Base-by-base conservation (phyloP, 2,888 invertebrate species). In the Acleris cristana region DNA sequence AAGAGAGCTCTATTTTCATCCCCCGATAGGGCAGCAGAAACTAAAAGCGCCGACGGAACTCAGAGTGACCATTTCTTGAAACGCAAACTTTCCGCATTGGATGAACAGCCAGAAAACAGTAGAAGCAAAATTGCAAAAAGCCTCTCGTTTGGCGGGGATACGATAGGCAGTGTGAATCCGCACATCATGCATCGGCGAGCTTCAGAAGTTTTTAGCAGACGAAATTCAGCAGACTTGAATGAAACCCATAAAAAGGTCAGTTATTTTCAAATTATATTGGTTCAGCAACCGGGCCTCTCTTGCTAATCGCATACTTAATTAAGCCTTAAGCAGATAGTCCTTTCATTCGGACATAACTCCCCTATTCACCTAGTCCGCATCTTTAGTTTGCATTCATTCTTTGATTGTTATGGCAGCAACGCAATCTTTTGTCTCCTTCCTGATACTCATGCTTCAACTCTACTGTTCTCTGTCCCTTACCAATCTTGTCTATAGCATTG, bases 1-100 rank as follows among this genome's bases (percentile, higher is more conserved):
- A 96, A 95, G 75, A 90, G 96, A 7, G 95, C 95, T 0, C 79
- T 96, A 1, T 96, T 96, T 67, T 87, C 93, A 4, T 95, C 96
- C 0, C 95, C 96, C 0, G 89, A 87, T 1, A 91, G 90, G 73
- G 79, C 74, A 6, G 87, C 86, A 0, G 89, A 90, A 2, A 88
- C 91, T 0, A 91, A 91, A 68, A 91, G 90, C 62, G 76, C 83
- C 69, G 90, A 90, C 58, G 88, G 88, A 0, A 80, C 82, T 0
- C 74, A 79, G 30, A 86, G 85, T 49, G 86, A 86, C 65, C 80
- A 84, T 54, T 89, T 91, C 67, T 52, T 88, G 76, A 94, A 90
- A 71, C 84, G 91, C 52, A 94, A 94, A 74, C 78, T 94, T 1
- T 93, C 93, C 73, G 79, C 91, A 0, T 78, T 85, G 1, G 94